These are phyloP conservation scores for Neodiprion pinetum DNA, from an alignment of 1,140 invertebrate genomes.

Conservation along the genomic window DNA sequence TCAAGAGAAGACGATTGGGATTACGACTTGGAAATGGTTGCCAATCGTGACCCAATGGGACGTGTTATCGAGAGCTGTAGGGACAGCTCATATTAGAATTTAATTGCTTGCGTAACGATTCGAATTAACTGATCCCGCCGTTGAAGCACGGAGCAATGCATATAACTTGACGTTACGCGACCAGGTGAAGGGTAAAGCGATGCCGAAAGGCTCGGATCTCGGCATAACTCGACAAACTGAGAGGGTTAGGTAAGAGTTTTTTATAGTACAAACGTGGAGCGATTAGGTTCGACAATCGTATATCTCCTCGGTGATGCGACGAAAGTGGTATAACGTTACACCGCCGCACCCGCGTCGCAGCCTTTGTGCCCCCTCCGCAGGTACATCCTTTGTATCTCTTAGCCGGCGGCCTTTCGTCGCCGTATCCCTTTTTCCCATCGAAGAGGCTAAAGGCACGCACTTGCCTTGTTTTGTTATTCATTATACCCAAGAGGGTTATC, in stretches of 20 bases:
- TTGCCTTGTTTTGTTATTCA: constrained; percentile 33
- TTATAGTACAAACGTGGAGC: constrained; percentile 33
- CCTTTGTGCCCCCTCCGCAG: neutral
- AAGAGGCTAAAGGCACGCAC: constrained; percentile 17
- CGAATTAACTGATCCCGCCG: neutral
- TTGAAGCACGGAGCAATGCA: neutral
- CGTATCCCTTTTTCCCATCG: neutral
- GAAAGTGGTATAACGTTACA: neutral
- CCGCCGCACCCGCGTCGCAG: neutral
- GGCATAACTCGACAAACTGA: constrained; percentile 28
- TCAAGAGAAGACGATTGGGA: neutral
- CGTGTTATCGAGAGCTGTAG: neutral
- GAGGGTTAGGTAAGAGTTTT: too few species aligned
- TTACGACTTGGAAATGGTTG: neutral
- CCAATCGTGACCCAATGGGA: neutral
- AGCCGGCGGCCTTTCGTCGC: neutral
- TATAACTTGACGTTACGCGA: constrained; percentile 30
- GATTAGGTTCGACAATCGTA: neutral
- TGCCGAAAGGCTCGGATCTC: constrained; percentile 28
- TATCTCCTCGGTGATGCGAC: too few species aligned
- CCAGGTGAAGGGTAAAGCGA: constrained; percentile 23
- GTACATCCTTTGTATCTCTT: neutral
- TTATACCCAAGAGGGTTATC: constrained; percentile 34
- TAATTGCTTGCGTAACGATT: constrained; percentile 2
- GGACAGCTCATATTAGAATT: neutral